phyloP scores from a whole-genome alignment of 2,113 vertebrate species.

The Otis tarda region DNA sequence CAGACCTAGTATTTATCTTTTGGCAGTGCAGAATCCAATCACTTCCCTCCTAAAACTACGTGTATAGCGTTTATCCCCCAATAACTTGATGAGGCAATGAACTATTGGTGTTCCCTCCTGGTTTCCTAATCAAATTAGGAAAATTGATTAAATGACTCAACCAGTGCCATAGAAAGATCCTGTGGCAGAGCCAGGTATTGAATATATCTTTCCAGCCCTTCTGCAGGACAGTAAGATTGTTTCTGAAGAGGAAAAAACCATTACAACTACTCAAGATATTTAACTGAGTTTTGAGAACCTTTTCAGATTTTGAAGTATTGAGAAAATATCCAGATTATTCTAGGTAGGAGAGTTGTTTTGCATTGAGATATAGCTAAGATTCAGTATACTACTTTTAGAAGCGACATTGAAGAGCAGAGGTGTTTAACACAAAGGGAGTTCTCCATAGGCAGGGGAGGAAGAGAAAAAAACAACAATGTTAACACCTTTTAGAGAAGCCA shows the following conservation, averaged over 20 bases:
- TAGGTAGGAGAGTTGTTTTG: neutral
- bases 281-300: neutral
- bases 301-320: neutral
- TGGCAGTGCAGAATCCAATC: neutral
- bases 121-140: neutral
- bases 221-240: neutral
- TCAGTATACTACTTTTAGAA: neutral
- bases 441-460: neutral
- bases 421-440: neutral
- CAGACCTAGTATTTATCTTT: neutral
- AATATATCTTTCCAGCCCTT: neutral
- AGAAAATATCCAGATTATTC: neutral
- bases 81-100: neutral
- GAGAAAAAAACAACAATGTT: neutral
- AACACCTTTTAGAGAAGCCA: neutral
- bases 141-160: fast-evolving
- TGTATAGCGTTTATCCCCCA: neutral
- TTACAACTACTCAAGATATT: neutral
- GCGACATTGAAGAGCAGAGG: neutral
- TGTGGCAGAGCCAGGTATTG: neutral
- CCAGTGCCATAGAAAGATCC: neutral
- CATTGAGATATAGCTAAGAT: neutral
- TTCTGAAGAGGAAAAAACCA: neutral
- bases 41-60: neutral
- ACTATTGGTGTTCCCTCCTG: neutral